Conservation (phyloP, 2,113 vertebrate species). For the Ornithorhynchus anatinus region DNA sequence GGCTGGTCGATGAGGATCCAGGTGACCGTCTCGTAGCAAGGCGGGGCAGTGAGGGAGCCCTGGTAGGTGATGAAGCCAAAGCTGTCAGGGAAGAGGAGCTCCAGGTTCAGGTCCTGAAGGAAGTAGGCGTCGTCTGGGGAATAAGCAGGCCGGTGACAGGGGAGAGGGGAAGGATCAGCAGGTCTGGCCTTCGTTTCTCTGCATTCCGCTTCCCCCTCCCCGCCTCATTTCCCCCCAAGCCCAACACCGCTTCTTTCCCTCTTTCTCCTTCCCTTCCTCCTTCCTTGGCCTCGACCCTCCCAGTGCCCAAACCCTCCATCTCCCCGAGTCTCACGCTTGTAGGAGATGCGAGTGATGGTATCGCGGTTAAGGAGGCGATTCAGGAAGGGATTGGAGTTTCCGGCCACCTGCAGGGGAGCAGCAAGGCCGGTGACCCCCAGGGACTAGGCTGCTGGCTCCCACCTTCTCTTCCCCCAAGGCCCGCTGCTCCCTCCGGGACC, state of each 20-base stretch:
- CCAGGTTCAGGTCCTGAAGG: conserved; percentile 66
- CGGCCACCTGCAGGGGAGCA: conserved; percentile 29
- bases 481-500: background rate
- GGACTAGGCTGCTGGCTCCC: background rate
- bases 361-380: conserved; percentile 70
- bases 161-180: too few relatives aligned
- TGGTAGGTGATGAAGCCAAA: conserved; percentile 73
- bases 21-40: conserved; percentile 71
- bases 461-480: background rate
- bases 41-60: conserved; percentile 70
- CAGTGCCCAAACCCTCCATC: background rate
- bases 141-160: background rate
- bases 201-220: too few relatives aligned
- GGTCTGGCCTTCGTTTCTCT: too few relatives aligned
- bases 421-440: background rate
- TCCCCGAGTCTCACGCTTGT: conserved; percentile 39
- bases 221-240: too few relatives aligned
- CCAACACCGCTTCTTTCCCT: too few relatives aligned
- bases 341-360: conserved; percentile 66
- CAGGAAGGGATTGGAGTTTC: conserved; percentile 60
- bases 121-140: conserved; percentile 65
- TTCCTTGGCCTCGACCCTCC: too few relatives aligned
- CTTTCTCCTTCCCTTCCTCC: too few relatives aligned
- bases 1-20: conserved; percentile 69
- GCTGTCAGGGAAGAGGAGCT: conserved; percentile 66